phyloP scores from a whole-genome alignment of 2,113 vertebrate genomes.

The Silurus asotus region DNA sequence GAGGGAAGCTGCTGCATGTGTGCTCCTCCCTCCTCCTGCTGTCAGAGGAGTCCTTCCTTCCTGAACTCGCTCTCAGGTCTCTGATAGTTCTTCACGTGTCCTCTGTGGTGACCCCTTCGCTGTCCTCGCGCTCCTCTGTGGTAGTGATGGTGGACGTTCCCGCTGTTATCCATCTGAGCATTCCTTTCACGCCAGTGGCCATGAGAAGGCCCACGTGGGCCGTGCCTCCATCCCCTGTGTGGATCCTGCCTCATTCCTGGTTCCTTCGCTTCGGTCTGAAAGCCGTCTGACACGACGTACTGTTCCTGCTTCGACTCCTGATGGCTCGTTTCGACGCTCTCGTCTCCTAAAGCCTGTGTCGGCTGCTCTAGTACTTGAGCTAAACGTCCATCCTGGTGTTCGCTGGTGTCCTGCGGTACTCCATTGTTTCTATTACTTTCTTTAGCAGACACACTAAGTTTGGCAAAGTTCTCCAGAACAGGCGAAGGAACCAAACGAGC shows the following conservation, averaged over 20 bases:
- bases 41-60: slow-evolving; percentile 71
- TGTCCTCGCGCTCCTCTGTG: slow-evolving; percentile 60
- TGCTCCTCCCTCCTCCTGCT: slow-evolving; percentile 61
- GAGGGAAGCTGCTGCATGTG: slow-evolving; percentile 35
- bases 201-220: slow-evolving; percentile 32
- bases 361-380: neutral
- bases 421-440: slow-evolving; percentile 11
- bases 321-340: neutral
- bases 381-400: slow-evolving; percentile 21
- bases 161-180: slow-evolving; percentile 42
- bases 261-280: slow-evolving; percentile 32
- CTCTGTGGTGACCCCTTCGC: slow-evolving; percentile 46
- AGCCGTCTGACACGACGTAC: slow-evolving; percentile 11
- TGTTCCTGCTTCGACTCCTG: slow-evolving; percentile 20
- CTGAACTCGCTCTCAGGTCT: slow-evolving; percentile 59
- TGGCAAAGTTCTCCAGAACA: slow-evolving; percentile 56
- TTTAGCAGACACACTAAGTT: slow-evolving; percentile 60
- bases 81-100: slow-evolving; percentile 59
- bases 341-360: neutral
- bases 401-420: slow-evolving; percentile 6
- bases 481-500: slow-evolving; percentile 47
- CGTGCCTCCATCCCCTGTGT: slow-evolving; percentile 61
- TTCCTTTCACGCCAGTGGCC: slow-evolving; percentile 53
- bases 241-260: neutral
- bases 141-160: slow-evolving; percentile 48